phyloP scores from a whole-genome alignment of 2,797 vertebrate genomes.

The Borostomias antarcticus region DNA sequence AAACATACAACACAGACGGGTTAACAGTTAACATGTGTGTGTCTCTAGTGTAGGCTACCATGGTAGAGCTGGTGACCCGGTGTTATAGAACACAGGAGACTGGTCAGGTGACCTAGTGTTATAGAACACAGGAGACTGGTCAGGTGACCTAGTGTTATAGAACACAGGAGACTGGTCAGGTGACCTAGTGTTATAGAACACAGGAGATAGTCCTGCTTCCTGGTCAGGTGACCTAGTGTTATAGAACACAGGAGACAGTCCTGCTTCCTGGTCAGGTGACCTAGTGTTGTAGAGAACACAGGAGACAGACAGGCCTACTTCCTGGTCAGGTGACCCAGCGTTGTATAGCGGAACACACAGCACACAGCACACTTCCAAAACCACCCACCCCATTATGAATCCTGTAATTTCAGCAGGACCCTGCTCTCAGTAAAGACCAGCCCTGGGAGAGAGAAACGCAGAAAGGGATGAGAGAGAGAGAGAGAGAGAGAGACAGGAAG shows the following conservation, averaged over 20 bases:
- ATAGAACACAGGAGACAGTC: neutral
- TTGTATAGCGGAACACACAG: too few species aligned
- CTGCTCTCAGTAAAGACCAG: too few species aligned
- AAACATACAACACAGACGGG: slow-evolving; percentile 3
- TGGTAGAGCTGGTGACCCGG: too few species aligned
- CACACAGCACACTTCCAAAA: too few species aligned
- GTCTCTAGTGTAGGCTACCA: neutral
- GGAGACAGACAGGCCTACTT: too few species aligned
- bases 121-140: neutral
- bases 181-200: neutral
- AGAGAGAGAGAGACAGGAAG: neutral
- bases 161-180: neutral
- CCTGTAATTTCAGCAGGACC: too few species aligned
- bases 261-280: neutral
- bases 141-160: neutral
- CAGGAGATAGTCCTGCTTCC: too few species aligned
- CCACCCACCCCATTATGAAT: too few species aligned
- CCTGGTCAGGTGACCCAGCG: too few species aligned
- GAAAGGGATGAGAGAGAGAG: too few species aligned
- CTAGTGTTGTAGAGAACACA: neutral
- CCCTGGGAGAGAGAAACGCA: too few species aligned
- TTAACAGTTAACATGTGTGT: neutral
- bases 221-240: neutral
- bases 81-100: neutral
- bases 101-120: neutral